phyloP scores from a whole-genome alignment of 92 coral and sea anemone genomes.

The Heliopora coerulea region DNA sequence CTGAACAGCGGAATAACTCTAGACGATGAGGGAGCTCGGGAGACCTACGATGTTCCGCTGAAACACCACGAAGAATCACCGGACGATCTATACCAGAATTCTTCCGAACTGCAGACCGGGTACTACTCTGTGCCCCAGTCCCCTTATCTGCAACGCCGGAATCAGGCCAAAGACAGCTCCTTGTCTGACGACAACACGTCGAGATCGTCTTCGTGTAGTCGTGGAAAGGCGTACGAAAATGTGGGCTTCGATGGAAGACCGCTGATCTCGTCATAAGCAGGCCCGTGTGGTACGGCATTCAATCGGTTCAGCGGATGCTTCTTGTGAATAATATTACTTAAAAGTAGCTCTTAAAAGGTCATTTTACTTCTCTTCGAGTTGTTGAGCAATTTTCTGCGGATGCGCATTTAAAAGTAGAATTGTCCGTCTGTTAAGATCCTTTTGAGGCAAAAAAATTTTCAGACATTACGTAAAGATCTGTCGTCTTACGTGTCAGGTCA shows the following conservation, averaged over 20 bases:
- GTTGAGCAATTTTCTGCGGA: no score
- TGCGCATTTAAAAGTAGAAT: no score
- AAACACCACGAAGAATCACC: neutral
- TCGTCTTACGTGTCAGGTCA: no score
- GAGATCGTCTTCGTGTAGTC: neutral
- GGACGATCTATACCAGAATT: slow-evolving; percentile 20
- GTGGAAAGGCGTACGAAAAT: slow-evolving; percentile 16
- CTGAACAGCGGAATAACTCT: neutral
- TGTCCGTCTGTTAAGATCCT: no score
- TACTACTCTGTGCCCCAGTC: slow-evolving; percentile 28
- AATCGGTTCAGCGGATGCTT: neutral
- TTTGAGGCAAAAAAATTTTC: no score
- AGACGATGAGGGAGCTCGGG: slow-evolving; percentile 13
- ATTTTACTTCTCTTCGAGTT: no score
- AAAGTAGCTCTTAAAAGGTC: no score
- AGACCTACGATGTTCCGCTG: slow-evolving; percentile 32
- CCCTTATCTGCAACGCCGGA: slow-evolving; percentile 14
- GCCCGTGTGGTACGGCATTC: neutral
- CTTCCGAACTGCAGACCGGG: neutral
- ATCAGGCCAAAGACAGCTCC: neutral
- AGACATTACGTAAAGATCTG: no score
- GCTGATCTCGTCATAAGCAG: neutral
- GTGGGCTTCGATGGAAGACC: slow-evolving; percentile 36
- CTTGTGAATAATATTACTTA: no score
- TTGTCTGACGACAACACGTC: neutral